Evolutionary conservation across 53 echinoderm and acorn worm genomes (phyloP), one percentile per base, ranked within the genome.

Genomic region (Apostichopus leukothele): DNA sequence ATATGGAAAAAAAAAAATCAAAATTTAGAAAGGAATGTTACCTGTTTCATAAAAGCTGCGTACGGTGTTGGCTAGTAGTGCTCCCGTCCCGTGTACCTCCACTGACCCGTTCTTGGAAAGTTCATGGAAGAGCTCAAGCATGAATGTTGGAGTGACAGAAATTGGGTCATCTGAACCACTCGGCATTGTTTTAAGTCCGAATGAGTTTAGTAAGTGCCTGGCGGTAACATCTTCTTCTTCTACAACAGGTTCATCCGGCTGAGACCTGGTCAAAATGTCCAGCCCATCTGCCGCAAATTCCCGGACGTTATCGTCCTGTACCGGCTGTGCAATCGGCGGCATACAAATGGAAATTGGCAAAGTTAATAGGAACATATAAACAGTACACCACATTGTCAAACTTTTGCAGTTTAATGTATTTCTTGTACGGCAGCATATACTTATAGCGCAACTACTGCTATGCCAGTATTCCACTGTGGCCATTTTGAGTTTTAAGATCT

Each of bases 11-110:
- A 57, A 1, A 10, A 5, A 57, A 57, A 57, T 57, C n/a, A n/a
- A n/a, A n/a, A n/a, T n/a, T 57, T 57, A 10, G 0, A 10, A 10
- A 57, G 1, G 7, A 10, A 9, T 10, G 10, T 52, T 55, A 81
- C 81, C 81, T 81, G 81, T 81, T 25, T 81, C 81, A 25, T 81
- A 81, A 81, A 81, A 81, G 25, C 81, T 81, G 9, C 81, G 81
- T 11, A 81, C 81, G 5, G 81, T 81, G 52, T 81, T 81, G 9
- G 81, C 81, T 51, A n/a, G 57, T 1, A 54, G 81, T 7, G 55
- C 12, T 81, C 55, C 81, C 10, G 20, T 19, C 6, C 55, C 20
- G 6, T 19, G 16, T 1, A 18, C 71, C 9, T 81, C 59, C 7
- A 81, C 81, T 6, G 59, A n/a, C 59, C 81, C 81, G 8, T 54